Evolutionary conservation across 2,797 vertebrate species (phyloP).

Genomic region (Cossypha polioptera): DNA sequence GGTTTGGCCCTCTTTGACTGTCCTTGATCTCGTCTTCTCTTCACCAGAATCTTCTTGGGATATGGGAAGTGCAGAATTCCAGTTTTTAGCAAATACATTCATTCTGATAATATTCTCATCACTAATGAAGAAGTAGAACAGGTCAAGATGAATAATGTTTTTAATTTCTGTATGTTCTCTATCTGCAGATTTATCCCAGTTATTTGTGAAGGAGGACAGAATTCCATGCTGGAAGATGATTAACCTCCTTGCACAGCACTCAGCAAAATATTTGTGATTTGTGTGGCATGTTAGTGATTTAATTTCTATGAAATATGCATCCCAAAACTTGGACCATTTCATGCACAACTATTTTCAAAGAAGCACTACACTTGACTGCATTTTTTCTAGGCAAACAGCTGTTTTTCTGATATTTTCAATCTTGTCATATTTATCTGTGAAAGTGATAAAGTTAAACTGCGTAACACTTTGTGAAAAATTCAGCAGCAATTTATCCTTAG

Average conservation of each 20-base stretch:
- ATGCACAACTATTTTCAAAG: background rate
- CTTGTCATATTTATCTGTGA: conserved; percentile 41
- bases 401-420: conserved; percentile 24
- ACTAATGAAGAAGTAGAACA: background rate
- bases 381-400: conserved; percentile 19
- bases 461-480: conserved; percentile 5
- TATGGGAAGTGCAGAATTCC: background rate
- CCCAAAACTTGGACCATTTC: background rate
- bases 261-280: background rate
- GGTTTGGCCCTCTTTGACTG: background rate
- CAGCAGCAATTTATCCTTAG: conserved; percentile 30
- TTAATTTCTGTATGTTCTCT: background rate
- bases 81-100: background rate
- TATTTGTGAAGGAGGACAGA: background rate
- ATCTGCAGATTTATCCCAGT: background rate
- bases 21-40: background rate
- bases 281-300: background rate
- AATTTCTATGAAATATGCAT: background rate
- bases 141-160: background rate
- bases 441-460: conserved; percentile 24
- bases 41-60: background rate
- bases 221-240: background rate
- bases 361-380: background rate
- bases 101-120: background rate
- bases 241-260: background rate